Percentiles rank a stretch among this genome's conserved stretches.
Conservation (phyloP, 1,140 invertebrate species). For the Drosophila nigrodunni region DNA sequence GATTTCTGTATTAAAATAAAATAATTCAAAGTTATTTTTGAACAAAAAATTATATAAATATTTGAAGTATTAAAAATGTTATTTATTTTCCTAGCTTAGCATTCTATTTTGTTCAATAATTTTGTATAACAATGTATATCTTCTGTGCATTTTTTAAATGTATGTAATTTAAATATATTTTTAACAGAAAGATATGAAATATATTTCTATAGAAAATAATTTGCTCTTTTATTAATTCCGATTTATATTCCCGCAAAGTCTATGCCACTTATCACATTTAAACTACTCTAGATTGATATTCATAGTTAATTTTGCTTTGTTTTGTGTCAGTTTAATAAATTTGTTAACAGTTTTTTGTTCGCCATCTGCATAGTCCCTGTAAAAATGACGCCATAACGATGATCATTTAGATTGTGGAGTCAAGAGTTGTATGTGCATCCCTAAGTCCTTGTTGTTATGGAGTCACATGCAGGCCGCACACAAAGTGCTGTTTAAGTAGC, state of each 20-base stretch:
- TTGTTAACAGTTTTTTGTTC: conserved; percentile 3
- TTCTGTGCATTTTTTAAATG: too few species aligned
- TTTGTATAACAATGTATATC: not conserved
- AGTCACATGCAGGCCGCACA: conserved; percentile 58
- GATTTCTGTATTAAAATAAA: not conserved
- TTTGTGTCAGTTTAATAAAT: not conserved
- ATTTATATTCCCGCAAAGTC: too few species aligned
- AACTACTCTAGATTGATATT: not conserved
- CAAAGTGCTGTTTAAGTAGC: conserved; percentile 77
- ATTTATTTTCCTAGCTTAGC: too few species aligned
- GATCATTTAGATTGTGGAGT: conserved; percentile 30
- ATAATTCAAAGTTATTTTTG: not conserved
- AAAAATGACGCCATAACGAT: conserved; percentile 16
- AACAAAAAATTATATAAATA: not conserved
- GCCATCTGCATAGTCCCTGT: not conserved
- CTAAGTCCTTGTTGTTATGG: conserved; percentile 62
- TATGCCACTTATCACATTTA: not conserved
- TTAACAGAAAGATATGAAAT: too few species aligned
- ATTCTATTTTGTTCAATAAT: not conserved
- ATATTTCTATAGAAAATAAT: too few species aligned
- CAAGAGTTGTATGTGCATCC: conserved; percentile 48
- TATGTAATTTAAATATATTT: too few species aligned
- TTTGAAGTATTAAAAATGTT: too few species aligned
- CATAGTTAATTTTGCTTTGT: not conserved
- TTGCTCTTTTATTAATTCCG: too few species aligned